Evolutionary conservation across 2,113 vertebrate species (phyloP).

Genomic region (Odocoileus virginianus): DNA sequence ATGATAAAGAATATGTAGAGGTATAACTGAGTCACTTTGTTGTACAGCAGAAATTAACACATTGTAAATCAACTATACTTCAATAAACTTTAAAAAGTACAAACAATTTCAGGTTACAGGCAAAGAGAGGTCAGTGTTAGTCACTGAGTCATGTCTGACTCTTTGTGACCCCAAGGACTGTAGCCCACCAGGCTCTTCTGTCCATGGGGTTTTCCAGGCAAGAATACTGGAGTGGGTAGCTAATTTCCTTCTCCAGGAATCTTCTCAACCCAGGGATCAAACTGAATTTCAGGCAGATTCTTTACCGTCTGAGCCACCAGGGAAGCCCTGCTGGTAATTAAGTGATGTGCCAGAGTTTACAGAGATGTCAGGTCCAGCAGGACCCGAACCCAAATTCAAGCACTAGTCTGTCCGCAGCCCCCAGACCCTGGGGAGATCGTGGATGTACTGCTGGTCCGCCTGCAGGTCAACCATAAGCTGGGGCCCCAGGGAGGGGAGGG

Average conservation of each 20-base stretch:
- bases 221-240: not conserved
- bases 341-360: not conserved
- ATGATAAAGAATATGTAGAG: not conserved
- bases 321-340: not conserved
- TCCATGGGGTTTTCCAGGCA: not conserved
- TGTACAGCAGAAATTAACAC: not conserved
- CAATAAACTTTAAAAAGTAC: not conserved
- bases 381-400: not conserved
- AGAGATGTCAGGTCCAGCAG: not conserved
- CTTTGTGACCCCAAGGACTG: not conserved
- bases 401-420: not conserved
- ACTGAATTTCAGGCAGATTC: not conserved
- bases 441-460: accelerated
- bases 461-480: not conserved
- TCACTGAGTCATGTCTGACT: not conserved
- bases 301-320: not conserved
- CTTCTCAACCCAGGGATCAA: not conserved
- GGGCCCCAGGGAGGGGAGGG: accelerated
- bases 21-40: not conserved
- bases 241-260: not conserved
- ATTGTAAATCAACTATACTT: not conserved
- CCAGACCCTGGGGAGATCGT: not conserved
- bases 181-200: not conserved
- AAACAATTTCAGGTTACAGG: not conserved
- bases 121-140: not conserved